Base-by-base conservation (phyloP, 2,888 invertebrate genomes). In the Odontothrips loti region DNA sequence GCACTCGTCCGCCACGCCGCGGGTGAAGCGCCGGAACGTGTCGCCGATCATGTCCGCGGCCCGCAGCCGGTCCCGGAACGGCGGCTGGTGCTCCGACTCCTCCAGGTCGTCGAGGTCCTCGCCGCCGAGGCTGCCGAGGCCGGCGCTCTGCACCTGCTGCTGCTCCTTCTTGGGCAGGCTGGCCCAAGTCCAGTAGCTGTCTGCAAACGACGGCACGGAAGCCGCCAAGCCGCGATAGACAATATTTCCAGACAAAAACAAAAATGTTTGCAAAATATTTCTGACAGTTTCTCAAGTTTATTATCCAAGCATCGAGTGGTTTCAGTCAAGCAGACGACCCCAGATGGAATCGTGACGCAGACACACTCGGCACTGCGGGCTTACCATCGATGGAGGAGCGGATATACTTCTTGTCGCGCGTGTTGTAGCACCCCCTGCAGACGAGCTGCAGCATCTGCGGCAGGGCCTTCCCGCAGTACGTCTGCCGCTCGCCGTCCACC, bases 1-100 rank as follows among this genome's bases (percentile, higher is more conserved):
- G 68, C 68, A 75, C 68, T 75, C 68, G 68, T 75, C 68, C 68
- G 68, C 68, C 68, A 75, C 68, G 68, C 68, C 68, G 23, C 68
- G 23, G 23, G 68, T 27, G 68, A 75, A 75, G 68, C 68, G 68
- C 68, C 27, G 23, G 68, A 27, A 75, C 68, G 68, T 27, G 68
- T 75, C 68, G 68, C 68, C 68, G 68, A 75, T 75, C 68, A 75
- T 75, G 68, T 75, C 68, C 23, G 68, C 68, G 68, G 68, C 68
- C 8, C 68, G 68, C 23, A 75, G 68, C 23, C 68, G 68, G 27
- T 75, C 68, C 68, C 68, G 68, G 68, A 75, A 75, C 68, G 68
- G 68, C 68, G 68, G 68, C 68, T 75, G 68, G 68, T 75, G 68
- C 68, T 23, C 23, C 11, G 68, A 23, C 68, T 75, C 68, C 68